These are phyloP conservation scores for Petrocephalus sullivani DNA, from an alignment of 2,797 vertebrate genomes.

Conservation along the genomic window DNA sequence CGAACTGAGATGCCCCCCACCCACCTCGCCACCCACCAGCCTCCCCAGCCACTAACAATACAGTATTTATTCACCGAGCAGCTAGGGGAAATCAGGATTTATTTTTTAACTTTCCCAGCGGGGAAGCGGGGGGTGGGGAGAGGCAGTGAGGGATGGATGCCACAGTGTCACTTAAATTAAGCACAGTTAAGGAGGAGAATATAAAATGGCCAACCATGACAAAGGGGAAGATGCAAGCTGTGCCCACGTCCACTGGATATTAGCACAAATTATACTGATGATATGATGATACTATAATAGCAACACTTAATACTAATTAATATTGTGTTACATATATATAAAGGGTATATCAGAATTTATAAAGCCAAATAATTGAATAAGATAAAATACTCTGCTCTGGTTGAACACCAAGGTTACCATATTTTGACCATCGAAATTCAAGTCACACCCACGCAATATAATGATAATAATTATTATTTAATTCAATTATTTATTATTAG, in stretches of 20 bases:
- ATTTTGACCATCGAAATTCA: background rate
- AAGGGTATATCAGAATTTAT: background rate
- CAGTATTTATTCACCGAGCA: conserved; percentile 1
- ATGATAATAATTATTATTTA: background rate
- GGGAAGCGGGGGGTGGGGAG: background rate
- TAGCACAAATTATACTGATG: background rate
- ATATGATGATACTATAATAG: background rate
- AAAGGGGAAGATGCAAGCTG: background rate
- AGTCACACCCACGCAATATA: background rate
- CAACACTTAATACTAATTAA: background rate
- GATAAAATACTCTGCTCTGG: background rate
- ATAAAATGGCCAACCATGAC: background rate
- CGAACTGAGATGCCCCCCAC: background rate
- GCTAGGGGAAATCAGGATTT: background rate
- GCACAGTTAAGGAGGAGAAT: background rate
- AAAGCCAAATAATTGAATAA: background rate
- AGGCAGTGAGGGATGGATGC: background rate
- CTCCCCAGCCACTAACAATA: conserved; percentile 4
- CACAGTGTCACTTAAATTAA: background rate
- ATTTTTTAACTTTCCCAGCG: background rate
- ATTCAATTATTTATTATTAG: too few relatives aligned
- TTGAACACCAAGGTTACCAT: background rate
- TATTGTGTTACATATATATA: background rate
- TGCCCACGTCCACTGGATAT: background rate
- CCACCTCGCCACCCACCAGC: background rate